Evolutionary conservation across 2,797 vertebrate species (phyloP), one percentile per base, ranked within the genome.

Genomic region (Darevskia nairensis): DNA sequence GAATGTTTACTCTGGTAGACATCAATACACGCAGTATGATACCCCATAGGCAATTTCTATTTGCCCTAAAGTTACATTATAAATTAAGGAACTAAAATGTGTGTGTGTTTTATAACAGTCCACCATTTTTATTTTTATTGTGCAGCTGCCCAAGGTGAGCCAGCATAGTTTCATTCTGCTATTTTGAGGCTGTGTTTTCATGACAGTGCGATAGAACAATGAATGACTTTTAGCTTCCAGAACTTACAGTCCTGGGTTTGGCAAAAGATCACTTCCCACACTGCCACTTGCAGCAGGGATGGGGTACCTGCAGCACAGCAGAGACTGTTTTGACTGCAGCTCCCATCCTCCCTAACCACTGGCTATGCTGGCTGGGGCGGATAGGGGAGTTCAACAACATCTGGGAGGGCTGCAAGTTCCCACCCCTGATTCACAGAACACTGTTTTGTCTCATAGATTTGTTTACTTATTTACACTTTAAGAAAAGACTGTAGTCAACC

Each of bases 381-480:
- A 61, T 2, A 23, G 59, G 19, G 21, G 21, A 55, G 13, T 55
- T 21, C 59, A 61, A 21, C 15, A 61, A 64, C 21, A 64, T 23
- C 61, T 64, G 61, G 50, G 21, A 64, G 61, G 61, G 61, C 61
- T 23, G 6, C 61, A 64, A 23, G 61, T 23, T 64, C 61, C 61
- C 61, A 74, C 17, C 35, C 32, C 71, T 72, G 13, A 74, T 74
- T 74, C 89, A 85, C 90, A 93, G 86, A 71, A 32, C 29, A 92
- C 46, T 89, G 78, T 59, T 90, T 90, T 92, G 87, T 68, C 93
- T 87, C 93, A 80, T 41, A 91, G 78, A 94, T 84, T 46, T 83
- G 23, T 81, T 87, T 93, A 80, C 27, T 93, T 96, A 96, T 96
- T 96, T 95, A 96, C 95, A 96, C 15, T 81, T 93, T 89, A 92